Base-by-base conservation (phyloP, 1,140 invertebrate species). In the Fopius arisanus region DNA sequence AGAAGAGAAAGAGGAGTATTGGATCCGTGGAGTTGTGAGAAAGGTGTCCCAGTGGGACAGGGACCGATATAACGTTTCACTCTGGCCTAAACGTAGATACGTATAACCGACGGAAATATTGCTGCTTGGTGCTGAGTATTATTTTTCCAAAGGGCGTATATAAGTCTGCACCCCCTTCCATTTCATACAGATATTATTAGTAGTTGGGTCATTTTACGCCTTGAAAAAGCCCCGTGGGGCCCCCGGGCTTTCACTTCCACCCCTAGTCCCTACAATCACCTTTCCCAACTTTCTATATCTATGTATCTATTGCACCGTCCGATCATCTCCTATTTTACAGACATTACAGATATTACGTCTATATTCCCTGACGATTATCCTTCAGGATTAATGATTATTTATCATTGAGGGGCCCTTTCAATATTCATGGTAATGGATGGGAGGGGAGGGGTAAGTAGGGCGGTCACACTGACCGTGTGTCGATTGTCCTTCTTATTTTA, bases 21-120 rank as follows among this genome's bases (percentile, higher is more conserved):
- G 83, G 81, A 80, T 83, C 77, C 78, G 23, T 75, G 75, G 72
- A 80, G 31, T 70, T 59, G 54, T 59, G 23, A 59, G 74, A 78
- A 77, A 67, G 67, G 70, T 77, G 77, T 81, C 80, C 81, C 81
- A 68, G 73, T 76, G 82, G 82, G 81, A 83, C 78, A 40, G 62
- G 79, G 41, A 37, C 63, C 82, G 81, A 83, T 85, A 83, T 84
- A 84, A 81, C 79, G 82, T 84, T 85, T 84, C 80, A 84, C 82
- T 83, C 79, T 70, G 70, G 43, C 33, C 31, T 10, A 40, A 72
- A 33, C 28, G 69, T 48, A 28, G 43, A 65, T 74, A 43, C 67
- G 9, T 37, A 76, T 73, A 73, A 76, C 62, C 33, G 65, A 59
- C 31, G 43, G 66, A 73, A 70, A 76, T 76, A 62, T 67, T 67